A percentile compares a stretch with the other conserved stretches of the same genome.
phyloP scores from a whole-genome alignment of 2,888 invertebrate species.

The Carcina quercana region DNA sequence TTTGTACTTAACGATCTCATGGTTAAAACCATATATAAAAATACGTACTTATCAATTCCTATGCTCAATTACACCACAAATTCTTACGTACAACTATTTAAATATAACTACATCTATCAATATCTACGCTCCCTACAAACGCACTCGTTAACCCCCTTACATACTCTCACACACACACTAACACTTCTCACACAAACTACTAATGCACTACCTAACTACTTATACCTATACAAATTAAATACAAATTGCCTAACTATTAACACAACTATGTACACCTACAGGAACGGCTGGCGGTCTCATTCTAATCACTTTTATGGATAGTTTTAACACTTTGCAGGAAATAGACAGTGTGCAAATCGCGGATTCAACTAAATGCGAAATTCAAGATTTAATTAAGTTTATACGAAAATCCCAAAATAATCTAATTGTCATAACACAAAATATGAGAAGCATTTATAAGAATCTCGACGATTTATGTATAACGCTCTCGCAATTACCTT shows the following conservation, averaged over 20 bases:
- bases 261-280: not conserved
- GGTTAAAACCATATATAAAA: not conserved
- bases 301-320: not conserved
- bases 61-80: not conserved
- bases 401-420: not conserved
- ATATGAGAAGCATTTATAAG: conserved; percentile 1
- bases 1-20: not conserved
- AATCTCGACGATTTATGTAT: not conserved
- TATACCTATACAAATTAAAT: not conserved
- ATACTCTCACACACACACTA: not conserved
- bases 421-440: not conserved
- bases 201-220: not conserved
- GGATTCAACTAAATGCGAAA: not conserved
- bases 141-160: not conserved
- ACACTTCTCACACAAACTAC: not conserved
- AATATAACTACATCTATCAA: not conserved
- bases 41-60: not conserved
- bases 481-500: not conserved
- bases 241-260: not conserved
- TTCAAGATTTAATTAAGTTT: not conserved
- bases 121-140: not conserved
- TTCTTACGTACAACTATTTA: not conserved
- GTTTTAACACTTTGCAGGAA: not conserved
- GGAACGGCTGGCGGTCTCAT: not conserved
- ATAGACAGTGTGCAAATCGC: not conserved